Conservation (phyloP, 1,140 invertebrate species). For the Drepana arcuata region DNA sequence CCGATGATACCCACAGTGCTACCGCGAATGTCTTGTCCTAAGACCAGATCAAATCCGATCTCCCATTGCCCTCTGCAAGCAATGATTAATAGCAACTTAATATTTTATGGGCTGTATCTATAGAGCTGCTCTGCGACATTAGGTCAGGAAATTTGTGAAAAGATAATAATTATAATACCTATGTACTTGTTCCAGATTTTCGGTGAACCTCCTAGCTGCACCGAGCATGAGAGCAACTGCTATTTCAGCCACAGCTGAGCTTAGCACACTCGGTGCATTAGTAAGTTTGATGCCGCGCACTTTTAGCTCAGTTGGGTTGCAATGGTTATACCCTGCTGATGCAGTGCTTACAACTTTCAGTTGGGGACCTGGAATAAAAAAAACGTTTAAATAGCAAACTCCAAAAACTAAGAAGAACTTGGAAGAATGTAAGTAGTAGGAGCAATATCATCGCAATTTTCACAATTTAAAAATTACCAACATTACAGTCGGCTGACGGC, state of each 20-base stretch:
- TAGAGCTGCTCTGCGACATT: too few species aligned
- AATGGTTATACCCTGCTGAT: constrained; percentile 89
- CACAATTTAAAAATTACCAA: too few species aligned
- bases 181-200: constrained; percentile 73
- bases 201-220: constrained; percentile 81
- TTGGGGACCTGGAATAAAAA: constrained; percentile 72
- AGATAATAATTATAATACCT: constrained; percentile 36
- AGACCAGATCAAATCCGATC: constrained; percentile 78
- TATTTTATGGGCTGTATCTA: too few species aligned
- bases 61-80: constrained; percentile 76
- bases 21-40: constrained; percentile 78
- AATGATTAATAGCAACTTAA: too few species aligned
- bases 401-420: too few species aligned
- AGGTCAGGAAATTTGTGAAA: background rate
- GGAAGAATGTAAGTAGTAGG: too few species aligned
- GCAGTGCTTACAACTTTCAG: constrained; percentile 91
- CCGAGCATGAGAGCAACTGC: constrained; percentile 82
- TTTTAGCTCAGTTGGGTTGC: constrained; percentile 79
- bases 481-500: too few species aligned
- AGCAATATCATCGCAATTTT: too few species aligned
- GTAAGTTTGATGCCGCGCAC: constrained; percentile 80
- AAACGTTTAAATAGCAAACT: too few species aligned
- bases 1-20: constrained; percentile 89
- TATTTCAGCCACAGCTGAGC: constrained; percentile 87
- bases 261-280: constrained; percentile 87